Evolutionary conservation across 1,140 invertebrate species (phyloP).

Genomic region (Anadara kagoshimensis): DNA sequence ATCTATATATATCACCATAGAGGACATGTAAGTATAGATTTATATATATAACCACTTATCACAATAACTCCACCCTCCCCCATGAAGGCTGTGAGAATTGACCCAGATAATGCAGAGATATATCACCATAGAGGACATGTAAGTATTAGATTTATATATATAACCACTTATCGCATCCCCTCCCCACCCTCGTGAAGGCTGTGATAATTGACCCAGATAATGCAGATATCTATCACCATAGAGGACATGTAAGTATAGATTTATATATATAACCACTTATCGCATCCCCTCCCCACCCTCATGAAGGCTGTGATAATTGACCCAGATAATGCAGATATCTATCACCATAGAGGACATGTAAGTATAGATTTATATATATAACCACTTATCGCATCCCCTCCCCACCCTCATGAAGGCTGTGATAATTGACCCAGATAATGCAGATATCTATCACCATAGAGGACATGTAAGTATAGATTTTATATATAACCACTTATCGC

Average conservation of each 20-base stretch:
- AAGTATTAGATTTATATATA: too few relatives aligned
- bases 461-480: slow-evolving; percentile 80
- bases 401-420: slow-evolving; percentile 85
- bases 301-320: slow-evolving; percentile 86
- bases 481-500: too few relatives aligned
- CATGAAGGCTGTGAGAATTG: slow-evolving; percentile 82
- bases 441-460: slow-evolving; percentile 88
- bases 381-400: too few relatives aligned
- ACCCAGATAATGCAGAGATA: too few relatives aligned
- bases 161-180: too few relatives aligned
- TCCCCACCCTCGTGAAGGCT: too few relatives aligned
- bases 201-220: slow-evolving; percentile 85
- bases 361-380: too few relatives aligned
- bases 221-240: slow-evolving; percentile 88
- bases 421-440: slow-evolving; percentile 84
- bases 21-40: slow-evolving; percentile 78
- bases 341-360: slow-evolving; percentile 85
- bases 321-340: slow-evolving; percentile 88
- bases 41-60: not conserved
- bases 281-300: too few relatives aligned
- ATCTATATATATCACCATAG: slow-evolving; percentile 89
- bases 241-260: slow-evolving; percentile 79
- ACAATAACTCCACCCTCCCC: too few relatives aligned
- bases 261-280: too few relatives aligned
- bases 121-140: too few relatives aligned